Conservation (phyloP, 2,888 invertebrate species). For the Phlogophora meticulosa region DNA sequence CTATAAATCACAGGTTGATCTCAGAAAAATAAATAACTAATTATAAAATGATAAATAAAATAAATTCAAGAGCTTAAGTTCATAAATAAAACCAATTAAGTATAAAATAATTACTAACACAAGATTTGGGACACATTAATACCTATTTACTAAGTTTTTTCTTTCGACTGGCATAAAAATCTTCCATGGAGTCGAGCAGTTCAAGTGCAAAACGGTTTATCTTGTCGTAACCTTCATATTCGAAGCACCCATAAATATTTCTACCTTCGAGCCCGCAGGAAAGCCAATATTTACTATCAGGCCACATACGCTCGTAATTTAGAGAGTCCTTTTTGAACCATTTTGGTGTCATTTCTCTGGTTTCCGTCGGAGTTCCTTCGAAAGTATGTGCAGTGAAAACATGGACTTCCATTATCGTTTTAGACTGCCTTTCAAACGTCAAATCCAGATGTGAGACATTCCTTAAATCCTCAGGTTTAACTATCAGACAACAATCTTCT, state of each 20-base stretch:
- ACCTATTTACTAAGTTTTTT: too few relatives aligned
- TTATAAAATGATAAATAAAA: slow-evolving; percentile 5
- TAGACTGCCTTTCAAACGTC: slow-evolving; percentile 91
- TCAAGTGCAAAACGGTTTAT: slow-evolving; percentile 85
- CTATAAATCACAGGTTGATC: slow-evolving; percentile 40
- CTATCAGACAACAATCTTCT: slow-evolving; percentile 92
- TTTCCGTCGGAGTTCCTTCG: slow-evolving; percentile 91
- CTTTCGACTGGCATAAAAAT: slow-evolving; percentile 74
- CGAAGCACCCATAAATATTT: slow-evolving; percentile 91
- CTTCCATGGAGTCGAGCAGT: slow-evolving; percentile 81
- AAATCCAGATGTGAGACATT: slow-evolving; percentile 92
- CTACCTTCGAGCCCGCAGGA: slow-evolving; percentile 91
- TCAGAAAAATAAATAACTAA: slow-evolving; percentile 21
- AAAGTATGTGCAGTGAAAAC: slow-evolving; percentile 91
- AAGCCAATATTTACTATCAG: slow-evolving; percentile 93
- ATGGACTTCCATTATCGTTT: slow-evolving; percentile 92
- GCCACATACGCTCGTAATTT: slow-evolving; percentile 95
- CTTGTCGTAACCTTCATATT: slow-evolving; percentile 90
- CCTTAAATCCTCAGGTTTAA: slow-evolving; percentile 85
- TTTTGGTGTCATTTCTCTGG: slow-evolving; percentile 94
- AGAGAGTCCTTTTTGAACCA: slow-evolving; percentile 92
- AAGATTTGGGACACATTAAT: not conserved
- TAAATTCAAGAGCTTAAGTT: not conserved
- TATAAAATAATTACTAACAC: too few relatives aligned
- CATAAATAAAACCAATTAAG: too few relatives aligned